Conservation (phyloP, 2,113 vertebrate species). For the Mormyrus lacerda region DNA sequence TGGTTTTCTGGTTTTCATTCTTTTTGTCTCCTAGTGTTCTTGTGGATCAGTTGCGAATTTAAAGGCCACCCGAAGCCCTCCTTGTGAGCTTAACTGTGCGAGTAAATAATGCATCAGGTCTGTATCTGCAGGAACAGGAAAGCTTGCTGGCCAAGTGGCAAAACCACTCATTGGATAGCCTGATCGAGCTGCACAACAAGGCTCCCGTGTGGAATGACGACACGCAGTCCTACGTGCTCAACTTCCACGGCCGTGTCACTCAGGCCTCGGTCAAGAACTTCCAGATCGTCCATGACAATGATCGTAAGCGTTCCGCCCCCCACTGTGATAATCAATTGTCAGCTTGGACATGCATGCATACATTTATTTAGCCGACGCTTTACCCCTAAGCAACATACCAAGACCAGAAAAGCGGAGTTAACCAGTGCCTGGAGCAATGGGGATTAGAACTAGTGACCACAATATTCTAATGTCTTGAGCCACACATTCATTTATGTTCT, state of each 20-base stretch:
- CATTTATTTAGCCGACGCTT: neutral
- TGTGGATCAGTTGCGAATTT: neutral
- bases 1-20: neutral
- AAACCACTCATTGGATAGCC: constrained; percentile 74
- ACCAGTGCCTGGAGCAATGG: neutral
- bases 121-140: constrained; percentile 72
- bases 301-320: constrained; percentile 68
- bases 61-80: neutral
- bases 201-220: constrained; percentile 95
- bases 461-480: neutral
- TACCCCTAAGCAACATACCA: neutral
- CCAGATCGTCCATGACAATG: constrained; percentile 91
- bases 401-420: neutral
- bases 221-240: constrained; percentile 92
- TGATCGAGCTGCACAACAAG: constrained; percentile 94
- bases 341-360: neutral
- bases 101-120: neutral
- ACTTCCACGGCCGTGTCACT: constrained; percentile 92
- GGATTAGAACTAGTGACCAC: neutral
- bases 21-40: neutral
- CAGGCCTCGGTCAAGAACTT: constrained; percentile 98
- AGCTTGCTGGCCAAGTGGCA: constrained; percentile 85
- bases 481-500: neutral
- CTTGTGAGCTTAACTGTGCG: neutral
- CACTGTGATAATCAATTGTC: neutral